Evolutionary conservation across 92 coral and sea anemone species (phyloP), one percentile per base, ranked within the genome.

Genomic region (Meandrina meandrites): DNA sequence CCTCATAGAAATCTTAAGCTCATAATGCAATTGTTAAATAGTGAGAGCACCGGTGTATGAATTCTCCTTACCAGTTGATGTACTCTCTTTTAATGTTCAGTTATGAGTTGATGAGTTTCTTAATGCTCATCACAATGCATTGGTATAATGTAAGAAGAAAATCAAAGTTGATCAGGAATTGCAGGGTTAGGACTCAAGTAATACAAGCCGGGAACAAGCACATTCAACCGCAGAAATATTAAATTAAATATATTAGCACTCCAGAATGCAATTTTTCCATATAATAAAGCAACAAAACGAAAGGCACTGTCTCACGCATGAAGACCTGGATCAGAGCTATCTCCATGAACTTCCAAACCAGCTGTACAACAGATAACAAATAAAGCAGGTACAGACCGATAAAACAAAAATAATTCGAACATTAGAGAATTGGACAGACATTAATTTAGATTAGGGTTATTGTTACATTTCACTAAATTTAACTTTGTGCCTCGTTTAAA

Each of bases 341-440:
- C 71, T 27, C 71, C 69, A 11, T 27, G 5, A 66, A 14, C 15
- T 66, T 27, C 35, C 31, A 11, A 66, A 4, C 17, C 27, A 28
- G 71, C 71, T 28, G 35, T 30, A 3, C 71, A 27, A 66, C 35
- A 27, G 71, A 28, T 66, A 27, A 1, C 17, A 30, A 24, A 53
- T 45, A 84, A 3, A 24, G 27, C 30, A 42, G 30, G 7, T 2
- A 42, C 4, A 42, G 30, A n/a, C n/a, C n/a, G n/a, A 22, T 37
- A 42, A 48, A n/a, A 47, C 27, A 76, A 10, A 45, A 50, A 16
- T 51, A 28, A 12, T 77, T 77, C 22, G 16, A 77, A 77, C 66
- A 18, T 18, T 5, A 28, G 81, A 77, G 81, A 77, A 77, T 14
- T 77, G 24, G 81, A 77, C 81, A 50, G 81, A 51, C 40, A 14